Base-by-base conservation (phyloP, 2,113 vertebrate species). In the Pteropus alecto region DNA sequence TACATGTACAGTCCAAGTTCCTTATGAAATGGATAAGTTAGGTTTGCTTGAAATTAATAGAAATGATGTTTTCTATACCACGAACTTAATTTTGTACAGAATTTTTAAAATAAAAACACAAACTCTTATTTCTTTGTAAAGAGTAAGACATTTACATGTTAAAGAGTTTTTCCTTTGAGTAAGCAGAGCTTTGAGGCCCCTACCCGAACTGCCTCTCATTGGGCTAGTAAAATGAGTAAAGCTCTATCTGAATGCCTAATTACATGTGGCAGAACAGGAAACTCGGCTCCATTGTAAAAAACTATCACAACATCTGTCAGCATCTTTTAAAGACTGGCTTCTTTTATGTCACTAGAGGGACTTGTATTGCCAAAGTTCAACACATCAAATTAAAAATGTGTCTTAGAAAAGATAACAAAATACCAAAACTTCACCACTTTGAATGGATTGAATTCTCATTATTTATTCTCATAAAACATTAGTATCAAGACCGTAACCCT, bases 251-350 rank as follows among this genome's bases (percentile, higher is more conserved):
- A 77, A 30, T 73, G 85, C 77, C 58, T 97, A 93, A 96, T 94
- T 93, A 82, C 86, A 89, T 54, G 54, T 63, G 86, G 68, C 90
- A 90, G 88, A 84, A 58, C n/a, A 82, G 77, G 91, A 87, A 97
- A 96, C 54, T 70, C 74, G 61, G 87, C 63, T 67, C 91, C 9
- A 24, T n/a, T 84, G 41, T 84, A 84, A 90, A 94, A 97, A 81
- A 33, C 54, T 88, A 83, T 94, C 86, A 87, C 77, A 63, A 65
- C 95, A 95, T 95, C 88, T 97, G 97, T 97, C 97, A 97, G 78
- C 73, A 14, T 94, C 94, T 97, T 96, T 96, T 93, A 94, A 96
- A 97, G 92, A 83, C 63, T 87, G 81, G 73, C 63, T 90, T 70
- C 83, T 94, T 97, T 96, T 81, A 96, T 93, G 83, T 90, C 78